Evolutionary conservation across 2,888 invertebrate species (phyloP).

Genomic region (Leptinotarsa rubiginosa): DNA sequence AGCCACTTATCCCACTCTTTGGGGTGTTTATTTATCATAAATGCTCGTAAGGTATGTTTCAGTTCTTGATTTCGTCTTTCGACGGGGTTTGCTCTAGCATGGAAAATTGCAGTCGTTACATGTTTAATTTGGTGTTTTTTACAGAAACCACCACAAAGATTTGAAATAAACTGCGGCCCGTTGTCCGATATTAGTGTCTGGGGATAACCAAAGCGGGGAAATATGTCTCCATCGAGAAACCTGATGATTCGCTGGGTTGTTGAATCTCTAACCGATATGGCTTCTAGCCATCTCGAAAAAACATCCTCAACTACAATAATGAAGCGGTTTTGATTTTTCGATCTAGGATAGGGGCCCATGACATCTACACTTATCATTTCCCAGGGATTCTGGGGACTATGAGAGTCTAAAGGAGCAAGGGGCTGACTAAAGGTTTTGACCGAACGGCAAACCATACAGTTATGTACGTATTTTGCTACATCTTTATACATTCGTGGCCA

Average conservation of each 20-base stretch:
- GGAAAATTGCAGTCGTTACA: background rate
- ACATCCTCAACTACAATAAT: slow-evolving; percentile 31
- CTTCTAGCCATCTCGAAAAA: slow-evolving; percentile 29
- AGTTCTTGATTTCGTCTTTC: background rate
- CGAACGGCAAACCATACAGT: slow-evolving; percentile 21
- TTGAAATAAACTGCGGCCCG: slow-evolving; percentile 14
- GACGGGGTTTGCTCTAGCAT: background rate
- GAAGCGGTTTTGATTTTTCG: no score
- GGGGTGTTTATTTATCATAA: background rate
- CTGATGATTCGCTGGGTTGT: background rate
- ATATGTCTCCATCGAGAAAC: slow-evolving; percentile 2
- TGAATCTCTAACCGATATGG: background rate
- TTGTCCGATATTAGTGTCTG: slow-evolving; percentile 17
- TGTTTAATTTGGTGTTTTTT: background rate
- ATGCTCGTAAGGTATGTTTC: background rate
- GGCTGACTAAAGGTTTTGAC: slow-evolving; percentile 8
- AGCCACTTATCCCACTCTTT: background rate
- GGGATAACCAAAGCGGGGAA: slow-evolving; percentile 15
- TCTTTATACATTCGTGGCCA: slow-evolving; percentile 24
- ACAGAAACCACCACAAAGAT: background rate
- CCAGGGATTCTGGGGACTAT: slow-evolving; percentile 3
- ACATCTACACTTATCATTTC: slow-evolving; percentile 6
- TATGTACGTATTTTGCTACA: slow-evolving; percentile 25
- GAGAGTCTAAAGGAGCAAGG: background rate
- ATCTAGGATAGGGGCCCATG: no score